Conservation (phyloP, 2,888 invertebrate genomes). For the Orthosia cruda region DNA sequence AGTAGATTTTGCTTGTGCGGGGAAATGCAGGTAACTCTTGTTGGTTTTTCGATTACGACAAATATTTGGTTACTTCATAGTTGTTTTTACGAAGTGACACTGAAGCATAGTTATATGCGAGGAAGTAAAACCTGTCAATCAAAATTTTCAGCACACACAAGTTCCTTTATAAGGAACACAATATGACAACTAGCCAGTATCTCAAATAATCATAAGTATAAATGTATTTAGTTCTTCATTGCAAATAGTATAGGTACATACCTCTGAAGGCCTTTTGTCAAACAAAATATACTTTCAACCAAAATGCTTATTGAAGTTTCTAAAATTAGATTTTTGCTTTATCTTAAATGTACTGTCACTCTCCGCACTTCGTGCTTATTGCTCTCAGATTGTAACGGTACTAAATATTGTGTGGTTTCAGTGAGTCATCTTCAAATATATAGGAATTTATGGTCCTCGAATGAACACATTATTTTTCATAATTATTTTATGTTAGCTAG, state of each 20-base stretch:
- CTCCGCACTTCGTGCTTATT: not conserved
- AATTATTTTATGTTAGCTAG: constrained; percentile 2
- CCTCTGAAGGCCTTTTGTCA: constrained; percentile 35
- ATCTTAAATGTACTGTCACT: not conserved
- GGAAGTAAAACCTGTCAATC: constrained; percentile 60
- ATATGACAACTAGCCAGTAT: constrained; percentile 10
- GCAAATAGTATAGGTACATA: constrained; percentile 48
- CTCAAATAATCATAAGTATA: constrained; percentile 4
- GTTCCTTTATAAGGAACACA: constrained; percentile 42
- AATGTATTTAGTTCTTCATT: constrained; percentile 20
- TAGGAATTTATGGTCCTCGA: constrained; percentile 3
- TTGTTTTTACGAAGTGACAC: constrained; percentile 3
- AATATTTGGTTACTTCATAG: constrained; percentile 16
- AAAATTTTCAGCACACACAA: constrained; percentile 61
- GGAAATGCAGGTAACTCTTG: not conserved
- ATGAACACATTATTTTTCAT: not conserved
- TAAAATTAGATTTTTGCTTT: not conserved
- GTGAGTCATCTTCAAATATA: not conserved
- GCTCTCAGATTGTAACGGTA: constrained; percentile 4
- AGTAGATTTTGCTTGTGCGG: not conserved
- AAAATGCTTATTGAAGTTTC: constrained; percentile 6
- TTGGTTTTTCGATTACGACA: not conserved
- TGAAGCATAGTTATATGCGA: constrained; percentile 27
- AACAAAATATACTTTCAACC: constrained; percentile 31
- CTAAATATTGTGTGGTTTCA: not conserved